Evolutionary conservation across 1,140 invertebrate species (phyloP).

Genomic region (Vanessa atalanta): DNA sequence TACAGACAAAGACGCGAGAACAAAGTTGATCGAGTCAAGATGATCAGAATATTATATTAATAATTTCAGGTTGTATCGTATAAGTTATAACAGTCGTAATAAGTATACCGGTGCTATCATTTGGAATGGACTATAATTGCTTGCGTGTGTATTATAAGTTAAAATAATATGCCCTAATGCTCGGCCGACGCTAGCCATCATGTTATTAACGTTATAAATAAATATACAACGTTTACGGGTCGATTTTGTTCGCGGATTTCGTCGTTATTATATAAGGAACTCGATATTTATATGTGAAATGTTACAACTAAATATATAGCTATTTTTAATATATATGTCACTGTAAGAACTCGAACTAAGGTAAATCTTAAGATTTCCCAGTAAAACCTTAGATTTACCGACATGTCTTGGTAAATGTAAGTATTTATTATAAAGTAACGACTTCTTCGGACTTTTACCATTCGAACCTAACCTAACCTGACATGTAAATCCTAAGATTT

Average conservation of each 20-base stretch:
- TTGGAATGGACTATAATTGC: conserved; percentile 57
- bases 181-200: conserved; percentile 53
- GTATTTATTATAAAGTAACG: too few relatives aligned
- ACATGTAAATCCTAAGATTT: too few relatives aligned
- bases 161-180: conserved; percentile 59
- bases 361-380: too few relatives aligned
- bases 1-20: neutral
- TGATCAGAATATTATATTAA: conserved; percentile 30
- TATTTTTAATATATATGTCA: too few relatives aligned
- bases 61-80: conserved; percentile 29
- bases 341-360: too few relatives aligned
- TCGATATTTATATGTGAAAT: neutral
- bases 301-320: too few relatives aligned
- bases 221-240: conserved; percentile 32
- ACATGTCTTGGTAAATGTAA: too few relatives aligned
- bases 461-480: too few relatives aligned
- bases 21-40: neutral
- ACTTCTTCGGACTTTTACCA: too few relatives aligned
- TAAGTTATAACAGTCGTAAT: conserved; percentile 49
- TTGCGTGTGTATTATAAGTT: conserved; percentile 54
- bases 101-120: conserved; percentile 56
- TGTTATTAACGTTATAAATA: conserved; percentile 63
- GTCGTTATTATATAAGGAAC: neutral
- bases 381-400: too few relatives aligned
- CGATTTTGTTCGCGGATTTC: conserved; percentile 8